These are phyloP conservation scores for Gambelia wislizenii DNA, from an alignment of 2,797 vertebrate genomes.

Conservation along the genomic window DNA sequence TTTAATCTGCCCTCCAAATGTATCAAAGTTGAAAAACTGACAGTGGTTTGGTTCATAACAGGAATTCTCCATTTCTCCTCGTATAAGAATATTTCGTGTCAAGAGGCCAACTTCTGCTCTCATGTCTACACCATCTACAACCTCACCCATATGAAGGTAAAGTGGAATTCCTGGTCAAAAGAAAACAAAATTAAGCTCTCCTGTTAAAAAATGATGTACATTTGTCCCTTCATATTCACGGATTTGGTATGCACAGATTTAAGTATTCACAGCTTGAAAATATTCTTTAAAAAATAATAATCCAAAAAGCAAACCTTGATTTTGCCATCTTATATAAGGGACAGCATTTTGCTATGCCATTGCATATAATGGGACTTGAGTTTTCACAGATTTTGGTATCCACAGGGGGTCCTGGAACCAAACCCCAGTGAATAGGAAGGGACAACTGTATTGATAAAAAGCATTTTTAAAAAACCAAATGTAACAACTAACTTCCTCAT, in stretches of 20 bases:
- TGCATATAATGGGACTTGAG: too few species aligned
- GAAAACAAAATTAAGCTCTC: conserved; percentile 23
- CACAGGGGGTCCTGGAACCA: too few species aligned
- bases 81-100: conserved; percentile 67
- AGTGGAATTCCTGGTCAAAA: conserved; percentile 65
- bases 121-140: conserved; percentile 65
- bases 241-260: too few species aligned
- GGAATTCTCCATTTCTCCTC: conserved; percentile 71
- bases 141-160: conserved; percentile 67
- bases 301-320: too few species aligned
- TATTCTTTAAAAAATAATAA: too few species aligned
- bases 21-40: conserved; percentile 67
- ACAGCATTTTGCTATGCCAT: too few species aligned
- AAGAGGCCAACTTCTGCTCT: conserved; percentile 67
- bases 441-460: not conserved
- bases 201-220: not conserved
- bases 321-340: too few species aligned
- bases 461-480: not conserved
- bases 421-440: too few species aligned
- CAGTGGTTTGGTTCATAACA: conserved; percentile 65
- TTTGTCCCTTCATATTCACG: too few species aligned
- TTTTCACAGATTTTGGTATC: too few species aligned
- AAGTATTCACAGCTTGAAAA: too few species aligned
- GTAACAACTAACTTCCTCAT: not conserved
- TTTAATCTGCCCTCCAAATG: conserved; percentile 70